Percentiles rank a stretch among this genome's conserved stretches.
phyloP scores from a whole-genome alignment of 2,888 invertebrate genomes.

The Pyralis farinalis region DNA sequence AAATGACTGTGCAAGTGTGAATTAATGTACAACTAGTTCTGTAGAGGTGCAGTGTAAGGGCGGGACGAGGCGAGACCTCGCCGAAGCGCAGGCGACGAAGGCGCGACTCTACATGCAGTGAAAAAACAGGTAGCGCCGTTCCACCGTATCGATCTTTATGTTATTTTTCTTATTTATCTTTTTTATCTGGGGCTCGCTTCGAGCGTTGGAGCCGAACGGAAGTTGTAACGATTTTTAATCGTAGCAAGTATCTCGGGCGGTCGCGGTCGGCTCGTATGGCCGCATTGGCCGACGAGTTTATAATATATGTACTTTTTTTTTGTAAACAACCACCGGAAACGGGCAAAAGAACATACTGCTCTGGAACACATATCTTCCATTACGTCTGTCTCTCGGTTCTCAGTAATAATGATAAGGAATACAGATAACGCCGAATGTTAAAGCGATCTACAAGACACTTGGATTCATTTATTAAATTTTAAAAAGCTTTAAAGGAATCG shows the following conservation, averaged over 20 bases:
- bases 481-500: conserved; percentile 5
- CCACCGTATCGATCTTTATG: conserved; percentile 75
- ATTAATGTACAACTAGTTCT: no score
- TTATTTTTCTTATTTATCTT: conserved; percentile 77
- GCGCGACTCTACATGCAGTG: conserved; percentile 39
- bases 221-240: conserved; percentile 81
- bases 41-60: no score
- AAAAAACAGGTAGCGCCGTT: conserved; percentile 78
- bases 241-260: conserved; percentile 71
- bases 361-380: conserved; percentile 76
- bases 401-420: conserved; percentile 61
- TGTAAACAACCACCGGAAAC: conserved; percentile 78
- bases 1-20: no score
- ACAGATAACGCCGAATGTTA: conserved; percentile 51
- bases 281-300: conserved; percentile 64
- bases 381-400: conserved; percentile 63
- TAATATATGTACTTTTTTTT: conserved; percentile 53
- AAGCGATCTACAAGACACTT: conserved; percentile 36
- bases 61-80: no score
- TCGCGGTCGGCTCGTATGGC: conserved; percentile 59
- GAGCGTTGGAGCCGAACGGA: conserved; percentile 71
- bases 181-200: conserved; percentile 70
- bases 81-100: conserved; percentile 7
- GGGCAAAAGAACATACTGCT: conserved; percentile 59
- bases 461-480: conserved; percentile 24